Percentiles rank a stretch among this genome's conserved stretches.
Evolutionary conservation across 2,888 invertebrate genomes (phyloP).

Genomic region (Acleris sparsana): DNA sequence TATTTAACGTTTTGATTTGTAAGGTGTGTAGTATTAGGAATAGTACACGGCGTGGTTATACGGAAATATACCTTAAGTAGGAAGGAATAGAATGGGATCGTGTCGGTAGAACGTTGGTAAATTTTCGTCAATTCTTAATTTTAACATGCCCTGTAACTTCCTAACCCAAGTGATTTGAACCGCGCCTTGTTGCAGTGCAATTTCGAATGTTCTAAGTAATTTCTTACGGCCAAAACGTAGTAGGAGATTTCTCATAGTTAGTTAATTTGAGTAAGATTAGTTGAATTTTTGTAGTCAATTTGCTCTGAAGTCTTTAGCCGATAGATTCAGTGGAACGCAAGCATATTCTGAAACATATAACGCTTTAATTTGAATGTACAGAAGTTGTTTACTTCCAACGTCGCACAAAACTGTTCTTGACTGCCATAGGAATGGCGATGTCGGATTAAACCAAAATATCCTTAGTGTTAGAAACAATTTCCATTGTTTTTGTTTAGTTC

Average conservation of each 20-base stretch:
- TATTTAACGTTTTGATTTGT: slow-evolving; percentile 55
- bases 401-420: slow-evolving; percentile 60
- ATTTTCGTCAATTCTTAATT: slow-evolving; percentile 66
- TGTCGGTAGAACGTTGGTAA: slow-evolving; percentile 37
- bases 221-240: slow-evolving; percentile 56
- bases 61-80: slow-evolving; percentile 40
- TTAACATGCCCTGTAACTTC: slow-evolving; percentile 52
- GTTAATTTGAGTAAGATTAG: slow-evolving; percentile 50
- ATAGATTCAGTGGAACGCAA: slow-evolving; percentile 4
- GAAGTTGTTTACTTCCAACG: slow-evolving; percentile 38
- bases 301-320: slow-evolving; percentile 23
- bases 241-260: slow-evolving; percentile 44
- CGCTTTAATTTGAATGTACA: slow-evolving; percentile 37
- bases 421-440: slow-evolving; percentile 45
- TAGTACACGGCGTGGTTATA: slow-evolving; percentile 36
- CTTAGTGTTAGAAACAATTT: slow-evolving; percentile 60
- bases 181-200: slow-evolving; percentile 45
- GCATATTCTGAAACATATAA: slow-evolving; percentile 24
- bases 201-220: slow-evolving; percentile 50
- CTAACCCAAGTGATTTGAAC: slow-evolving; percentile 34
- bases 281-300: slow-evolving; percentile 45
- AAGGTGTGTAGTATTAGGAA: slow-evolving; percentile 48
- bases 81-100: slow-evolving; percentile 27
- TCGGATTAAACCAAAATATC: slow-evolving; percentile 62
- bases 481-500: slow-evolving; percentile 58